phyloP scores from a whole-genome alignment of 2,888 invertebrate species.

The Stenoptilia bipunctidactyla region DNA sequence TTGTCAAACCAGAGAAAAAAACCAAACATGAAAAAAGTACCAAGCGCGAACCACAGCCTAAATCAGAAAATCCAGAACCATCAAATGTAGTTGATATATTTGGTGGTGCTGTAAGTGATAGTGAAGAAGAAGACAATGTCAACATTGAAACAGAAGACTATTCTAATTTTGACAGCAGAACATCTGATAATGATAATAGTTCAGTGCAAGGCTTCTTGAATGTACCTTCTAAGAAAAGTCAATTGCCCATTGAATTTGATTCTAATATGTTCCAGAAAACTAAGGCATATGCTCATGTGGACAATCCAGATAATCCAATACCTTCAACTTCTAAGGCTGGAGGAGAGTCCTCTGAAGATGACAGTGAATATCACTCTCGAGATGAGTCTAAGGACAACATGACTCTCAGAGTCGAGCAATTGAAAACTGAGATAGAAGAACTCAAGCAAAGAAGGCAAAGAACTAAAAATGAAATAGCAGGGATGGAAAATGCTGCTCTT shows the following conservation, averaged over 20 bases:
- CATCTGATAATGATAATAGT: slow-evolving; percentile 73
- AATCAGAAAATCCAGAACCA: slow-evolving; percentile 26
- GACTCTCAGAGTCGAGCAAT: slow-evolving; percentile 75
- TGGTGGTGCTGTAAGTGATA: slow-evolving; percentile 93
- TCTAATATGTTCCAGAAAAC: slow-evolving; percentile 42
- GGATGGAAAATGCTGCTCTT: slow-evolving; percentile 87
- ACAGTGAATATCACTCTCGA: slow-evolving; percentile 34
- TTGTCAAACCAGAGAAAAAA: slow-evolving; percentile 41
- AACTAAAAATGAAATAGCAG: slow-evolving; percentile 86
- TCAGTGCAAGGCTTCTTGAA: slow-evolving; percentile 39
- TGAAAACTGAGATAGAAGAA: slow-evolving; percentile 81
- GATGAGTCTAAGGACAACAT: slow-evolving; percentile 63
- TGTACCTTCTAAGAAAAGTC: slow-evolving; percentile 13
- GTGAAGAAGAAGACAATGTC: slow-evolving; percentile 85
- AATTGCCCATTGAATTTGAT: slow-evolving; percentile 39
- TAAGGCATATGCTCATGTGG: slow-evolving; percentile 25
- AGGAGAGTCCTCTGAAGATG: slow-evolving; percentile 41
- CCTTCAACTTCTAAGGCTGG: slow-evolving; percentile 30
- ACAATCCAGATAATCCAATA: slow-evolving; percentile 23
- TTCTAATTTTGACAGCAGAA: slow-evolving; percentile 79
- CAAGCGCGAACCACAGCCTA: slow-evolving; percentile 22
- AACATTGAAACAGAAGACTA: slow-evolving; percentile 87
- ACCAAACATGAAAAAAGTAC: slow-evolving; percentile 29
- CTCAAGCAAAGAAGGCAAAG: slow-evolving; percentile 80
- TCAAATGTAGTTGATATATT: slow-evolving; percentile 81